Evolutionary conservation across 2,888 invertebrate genomes (phyloP).

Genomic region (Thereva nobilitata): DNA sequence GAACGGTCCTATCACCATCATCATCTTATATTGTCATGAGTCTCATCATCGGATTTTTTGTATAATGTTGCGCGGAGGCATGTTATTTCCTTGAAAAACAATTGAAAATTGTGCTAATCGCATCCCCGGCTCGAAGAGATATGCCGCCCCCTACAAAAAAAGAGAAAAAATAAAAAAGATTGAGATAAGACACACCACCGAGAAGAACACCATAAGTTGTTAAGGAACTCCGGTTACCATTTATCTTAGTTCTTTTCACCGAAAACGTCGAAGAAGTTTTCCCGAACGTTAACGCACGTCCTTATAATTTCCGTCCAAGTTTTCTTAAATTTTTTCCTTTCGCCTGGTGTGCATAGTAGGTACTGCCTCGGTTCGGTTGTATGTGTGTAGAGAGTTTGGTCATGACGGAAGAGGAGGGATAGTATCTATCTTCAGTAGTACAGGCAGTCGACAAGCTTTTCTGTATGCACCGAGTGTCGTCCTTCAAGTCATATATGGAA

Average conservation of each 20-base stretch:
- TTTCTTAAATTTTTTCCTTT: slow-evolving; percentile 6
- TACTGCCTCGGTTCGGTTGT: too few species aligned
- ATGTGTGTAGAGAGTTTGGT: not conserved
- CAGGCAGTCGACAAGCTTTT: slow-evolving; percentile 15
- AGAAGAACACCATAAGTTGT: slow-evolving; percentile 16
- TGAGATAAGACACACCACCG: slow-evolving; percentile 9
- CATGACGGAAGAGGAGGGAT: slow-evolving; percentile 8
- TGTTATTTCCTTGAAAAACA: slow-evolving; percentile 25
- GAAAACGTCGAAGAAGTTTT: not conserved
- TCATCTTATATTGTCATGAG: slow-evolving; percentile 17
- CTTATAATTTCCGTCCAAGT: slow-evolving; percentile 18
- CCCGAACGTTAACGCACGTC: slow-evolving; percentile 19
- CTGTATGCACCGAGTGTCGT: slow-evolving; percentile 35
- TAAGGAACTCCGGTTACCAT: slow-evolving; percentile 12
- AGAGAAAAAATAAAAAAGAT: not conserved
- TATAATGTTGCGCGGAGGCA: not conserved
- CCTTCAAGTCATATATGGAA: slow-evolving; percentile 35
- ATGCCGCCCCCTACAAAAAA: not conserved
- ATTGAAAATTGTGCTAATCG: slow-evolving; percentile 26
- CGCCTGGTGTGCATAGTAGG: too few species aligned
- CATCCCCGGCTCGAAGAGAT: slow-evolving; percentile 9
- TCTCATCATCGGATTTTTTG: not conserved
- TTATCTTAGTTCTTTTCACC: slow-evolving; percentile 15
- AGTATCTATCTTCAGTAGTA: slow-evolving; percentile 8
- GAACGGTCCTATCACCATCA: too few species aligned